A percentile compares a stretch with the other conserved stretches of the same genome.
phyloP scores from a whole-genome alignment of 2,797 vertebrate species.

The Hypotaenidia philippensis region DNA sequence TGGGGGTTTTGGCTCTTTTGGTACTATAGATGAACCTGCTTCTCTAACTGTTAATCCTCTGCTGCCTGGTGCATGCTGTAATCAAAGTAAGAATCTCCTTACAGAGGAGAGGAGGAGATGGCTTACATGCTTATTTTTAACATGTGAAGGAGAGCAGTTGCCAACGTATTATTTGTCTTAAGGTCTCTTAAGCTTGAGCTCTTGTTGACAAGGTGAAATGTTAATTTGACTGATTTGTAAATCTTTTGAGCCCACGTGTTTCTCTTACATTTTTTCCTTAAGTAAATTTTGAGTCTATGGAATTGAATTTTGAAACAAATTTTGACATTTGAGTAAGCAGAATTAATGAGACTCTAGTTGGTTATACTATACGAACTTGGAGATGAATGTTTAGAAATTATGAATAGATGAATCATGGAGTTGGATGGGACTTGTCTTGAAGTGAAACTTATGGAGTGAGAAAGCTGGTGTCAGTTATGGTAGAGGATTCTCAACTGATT shows the following conservation, averaged over 20 bases:
- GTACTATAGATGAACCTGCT: not conserved
- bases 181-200: not conserved
- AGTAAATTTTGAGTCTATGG: not conserved
- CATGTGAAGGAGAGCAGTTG: not conserved
- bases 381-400: not conserved
- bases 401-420: not conserved
- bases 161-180: not conserved
- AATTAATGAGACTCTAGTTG: not conserved
- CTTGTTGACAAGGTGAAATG: not conserved
- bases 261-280: not conserved
- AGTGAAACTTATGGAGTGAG: not conserved
- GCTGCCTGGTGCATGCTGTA: not conserved
- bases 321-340: not conserved
- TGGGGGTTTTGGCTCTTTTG: not conserved
- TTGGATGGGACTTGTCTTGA: not conserved
- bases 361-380: not conserved
- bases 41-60: not conserved
- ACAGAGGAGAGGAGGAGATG: not conserved
- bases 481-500: not conserved
- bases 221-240: not conserved
- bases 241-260: not conserved
- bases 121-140: not conserved
- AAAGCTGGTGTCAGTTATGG: not conserved
- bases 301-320: not conserved
- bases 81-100: not conserved